Base-by-base conservation (phyloP, 2,113 vertebrate species). In the Hippocampus barbouri region DNA sequence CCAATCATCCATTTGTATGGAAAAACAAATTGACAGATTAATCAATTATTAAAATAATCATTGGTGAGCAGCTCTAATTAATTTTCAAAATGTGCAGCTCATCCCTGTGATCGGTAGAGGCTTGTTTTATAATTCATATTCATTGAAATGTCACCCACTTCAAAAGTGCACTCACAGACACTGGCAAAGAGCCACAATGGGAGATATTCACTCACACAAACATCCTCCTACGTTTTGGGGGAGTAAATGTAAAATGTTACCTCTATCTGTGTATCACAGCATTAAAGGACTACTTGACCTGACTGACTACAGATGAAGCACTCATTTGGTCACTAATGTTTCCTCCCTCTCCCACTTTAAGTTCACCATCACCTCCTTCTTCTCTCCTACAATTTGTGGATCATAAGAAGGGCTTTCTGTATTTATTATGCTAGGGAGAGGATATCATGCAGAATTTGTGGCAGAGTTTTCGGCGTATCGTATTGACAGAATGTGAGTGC, bases 201-300 rank as follows among this genome's bases (percentile, higher is more conserved):
- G 8, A 40, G n/a, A 75, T 16, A 68, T 11, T 73, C 69, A 76
- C n/a, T 68, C 18, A 20, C 66, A 45, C 45, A 74, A 60, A 73
- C 43, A 67, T 71, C 59, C 64, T 7, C 65, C 68, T 11, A 40
- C 71, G 67, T 25, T 69, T 5, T 57, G 38, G 74, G 74, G 85
- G 81, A 85, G 84, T 77, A 59, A 60, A 81, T 75, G 74, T 81
- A 78, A 82, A 74, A 82, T 67, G 66, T 56, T 68, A 68, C 73
- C 59, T 75, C 38, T 76, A 54, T 81, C 79, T 78, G 68, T 70
- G 78, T 70, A 82, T 83, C 68, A 78, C 25, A 71, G 76, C 66
- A 72, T 81, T 73, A 78, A 83, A 84, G 85, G 81, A 67, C 82
- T 83, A 56, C 80, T 87, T 87, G 78, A 88, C 84, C 78, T 86